phyloP scores from a whole-genome alignment of 1,140 invertebrate genomes.

The Drosophila persimilis region DNA sequence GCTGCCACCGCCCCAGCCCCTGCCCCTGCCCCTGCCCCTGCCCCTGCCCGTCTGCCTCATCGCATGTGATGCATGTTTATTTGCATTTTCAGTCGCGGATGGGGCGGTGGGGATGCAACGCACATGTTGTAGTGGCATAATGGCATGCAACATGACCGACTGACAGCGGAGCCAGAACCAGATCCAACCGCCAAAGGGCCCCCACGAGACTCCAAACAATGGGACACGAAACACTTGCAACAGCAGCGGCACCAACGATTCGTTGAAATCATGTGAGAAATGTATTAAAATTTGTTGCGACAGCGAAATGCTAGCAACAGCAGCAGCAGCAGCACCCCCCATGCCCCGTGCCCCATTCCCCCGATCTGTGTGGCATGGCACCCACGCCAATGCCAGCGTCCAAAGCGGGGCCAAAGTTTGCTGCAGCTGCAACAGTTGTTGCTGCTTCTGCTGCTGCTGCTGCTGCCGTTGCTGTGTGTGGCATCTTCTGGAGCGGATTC shows the following conservation, averaged over 20 bases:
- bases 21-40: too few species aligned
- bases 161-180: slow-evolving; percentile 13
- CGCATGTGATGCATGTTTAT: too few species aligned
- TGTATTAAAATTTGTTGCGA: slow-evolving; percentile 73
- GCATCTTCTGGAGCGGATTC: slow-evolving; percentile 71
- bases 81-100: too few species aligned
- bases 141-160: slow-evolving; percentile 45
- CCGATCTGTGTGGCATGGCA: slow-evolving; percentile 2
- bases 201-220: slow-evolving; percentile 25
- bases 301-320: slow-evolving; percentile 68
- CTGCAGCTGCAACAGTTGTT: slow-evolving; percentile 51
- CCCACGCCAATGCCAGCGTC: slow-evolving; percentile 65
- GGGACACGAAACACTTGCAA: slow-evolving; percentile 34
- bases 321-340: slow-evolving; percentile 23
- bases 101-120: too few species aligned
- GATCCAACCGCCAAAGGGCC: background rate
- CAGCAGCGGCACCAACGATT: slow-evolving; percentile 29
- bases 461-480: slow-evolving; percentile 48
- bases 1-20: too few species aligned
- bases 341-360: background rate
- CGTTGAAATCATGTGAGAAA: slow-evolving; percentile 70
- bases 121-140: background rate
- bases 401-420: slow-evolving; percentile 64
- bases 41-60: too few species aligned
- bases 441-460: slow-evolving; percentile 36